These are phyloP conservation scores for Bellardia bayeri DNA, from an alignment of 2,888 invertebrate species.

Conservation along the genomic window DNA sequence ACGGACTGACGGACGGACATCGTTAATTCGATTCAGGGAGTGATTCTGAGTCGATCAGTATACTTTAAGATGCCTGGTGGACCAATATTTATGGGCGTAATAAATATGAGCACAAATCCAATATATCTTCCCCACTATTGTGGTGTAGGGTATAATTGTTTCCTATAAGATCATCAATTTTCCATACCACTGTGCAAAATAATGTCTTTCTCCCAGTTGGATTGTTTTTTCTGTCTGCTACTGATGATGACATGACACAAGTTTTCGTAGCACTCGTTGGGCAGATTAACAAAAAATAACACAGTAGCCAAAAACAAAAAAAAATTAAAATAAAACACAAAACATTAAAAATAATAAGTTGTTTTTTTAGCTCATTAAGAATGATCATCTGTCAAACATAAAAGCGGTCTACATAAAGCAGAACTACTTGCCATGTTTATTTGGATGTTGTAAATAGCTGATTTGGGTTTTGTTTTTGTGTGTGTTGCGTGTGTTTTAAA, in stretches of 20 bases:
- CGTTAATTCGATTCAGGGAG: too few relatives aligned
- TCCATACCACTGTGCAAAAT: not conserved
- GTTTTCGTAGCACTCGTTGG: slow-evolving; percentile 37
- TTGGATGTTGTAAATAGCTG: slow-evolving; percentile 26
- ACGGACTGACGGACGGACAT: too few relatives aligned
- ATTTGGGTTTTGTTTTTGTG: slow-evolving; percentile 26
- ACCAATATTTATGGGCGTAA: too few relatives aligned
- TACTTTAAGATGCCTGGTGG: too few relatives aligned
- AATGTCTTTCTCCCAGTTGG: not conserved
- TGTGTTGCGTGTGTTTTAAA: slow-evolving; percentile 16
- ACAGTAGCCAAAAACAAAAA: slow-evolving; percentile 46
- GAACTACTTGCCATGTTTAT: slow-evolving; percentile 40
- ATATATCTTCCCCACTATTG: too few relatives aligned
- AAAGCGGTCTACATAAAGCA: slow-evolving; percentile 73
- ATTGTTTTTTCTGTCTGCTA: slow-evolving; percentile 5
- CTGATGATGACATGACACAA: slow-evolving; percentile 56
- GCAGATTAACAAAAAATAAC: slow-evolving; percentile 17
- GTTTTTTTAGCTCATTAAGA: slow-evolving; percentile 79
- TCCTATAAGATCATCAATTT: not conserved
- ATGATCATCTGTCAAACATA: slow-evolving; percentile 79
- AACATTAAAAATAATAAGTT: slow-evolving; percentile 76
- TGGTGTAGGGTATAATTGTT: too few relatives aligned
- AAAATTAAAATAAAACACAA: slow-evolving; percentile 7
- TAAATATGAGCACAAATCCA: too few relatives aligned
- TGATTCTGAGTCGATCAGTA: too few relatives aligned